These are phyloP conservation scores for Hypothenemus hampei DNA, from an alignment of 1,140 invertebrate species.

Conservation along the genomic window DNA sequence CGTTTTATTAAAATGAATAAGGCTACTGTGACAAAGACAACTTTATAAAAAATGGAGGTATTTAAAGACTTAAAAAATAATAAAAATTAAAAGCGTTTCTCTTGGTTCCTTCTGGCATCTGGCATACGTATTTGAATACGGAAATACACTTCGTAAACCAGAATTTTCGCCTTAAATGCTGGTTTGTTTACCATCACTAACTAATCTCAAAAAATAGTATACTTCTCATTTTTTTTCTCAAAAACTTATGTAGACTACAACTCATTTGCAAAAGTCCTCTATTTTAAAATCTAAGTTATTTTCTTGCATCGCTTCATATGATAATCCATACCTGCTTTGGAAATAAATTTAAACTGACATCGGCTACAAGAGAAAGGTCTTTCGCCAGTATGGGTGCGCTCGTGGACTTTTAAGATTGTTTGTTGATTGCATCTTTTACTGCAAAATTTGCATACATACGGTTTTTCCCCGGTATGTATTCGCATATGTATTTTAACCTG, in stretches of 20 bases:
- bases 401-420: not conserved
- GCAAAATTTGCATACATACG: not conserved
- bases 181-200: no score
- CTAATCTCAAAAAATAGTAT: not conserved
- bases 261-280: not conserved
- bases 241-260: not conserved
- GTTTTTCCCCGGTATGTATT: conserved; percentile 52
- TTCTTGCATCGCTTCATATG: conserved; percentile 25
- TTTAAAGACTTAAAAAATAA: not conserved
- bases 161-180: no score
- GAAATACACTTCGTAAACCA: no score
- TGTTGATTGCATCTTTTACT: not conserved
- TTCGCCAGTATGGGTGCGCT: not conserved
- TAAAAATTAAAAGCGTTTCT: no score
- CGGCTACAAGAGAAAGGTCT: not conserved
- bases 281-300: not conserved
- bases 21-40: no score
- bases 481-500: conserved; percentile 54
- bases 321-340: conserved; percentile 30
- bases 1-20: not conserved
- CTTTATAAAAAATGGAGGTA: no score
- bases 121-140: no score
- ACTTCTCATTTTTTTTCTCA: not conserved
- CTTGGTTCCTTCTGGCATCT: no score
- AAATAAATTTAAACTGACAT: conserved; percentile 26